Evolutionary conservation across 2,888 invertebrate species (phyloP).

Genomic region (Ceratothoa steindachneri): DNA sequence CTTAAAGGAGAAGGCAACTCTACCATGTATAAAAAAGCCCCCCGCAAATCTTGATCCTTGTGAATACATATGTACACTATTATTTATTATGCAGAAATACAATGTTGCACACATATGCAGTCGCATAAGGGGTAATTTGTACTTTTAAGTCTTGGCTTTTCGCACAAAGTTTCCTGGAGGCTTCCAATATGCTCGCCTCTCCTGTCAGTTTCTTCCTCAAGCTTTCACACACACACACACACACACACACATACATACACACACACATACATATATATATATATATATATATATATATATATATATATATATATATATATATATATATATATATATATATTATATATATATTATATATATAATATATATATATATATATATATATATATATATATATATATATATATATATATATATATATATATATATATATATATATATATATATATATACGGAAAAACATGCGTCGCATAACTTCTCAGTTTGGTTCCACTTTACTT

Average conservation of each 20-base stretch:
- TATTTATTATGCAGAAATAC: too few relatives aligned
- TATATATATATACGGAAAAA: too few relatives aligned
- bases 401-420: neutral
- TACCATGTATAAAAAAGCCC: neutral
- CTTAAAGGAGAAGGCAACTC: neutral
- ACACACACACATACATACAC: slow-evolving; percentile 14
- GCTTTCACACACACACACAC: slow-evolving; percentile 11
- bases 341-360: too few relatives aligned
- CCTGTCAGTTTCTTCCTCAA: neutral
- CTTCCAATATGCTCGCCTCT: neutral
- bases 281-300: neutral
- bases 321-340: neutral
- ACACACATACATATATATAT: slow-evolving; percentile 1
- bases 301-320: neutral
- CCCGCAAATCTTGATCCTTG: too few relatives aligned
- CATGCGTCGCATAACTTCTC: too few relatives aligned
- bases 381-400: neutral
- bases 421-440: neutral
- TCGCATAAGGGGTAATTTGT: too few relatives aligned
- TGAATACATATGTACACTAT: too few relatives aligned
- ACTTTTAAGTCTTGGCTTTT: too few relatives aligned
- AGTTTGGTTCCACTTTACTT: too few relatives aligned
- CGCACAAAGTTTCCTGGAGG: too few relatives aligned
- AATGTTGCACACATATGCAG: too few relatives aligned
- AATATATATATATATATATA: neutral